These are phyloP conservation scores for Sarotherodon lohbergeri DNA, from an alignment of 2,113 vertebrate species.

Conservation along the genomic window DNA sequence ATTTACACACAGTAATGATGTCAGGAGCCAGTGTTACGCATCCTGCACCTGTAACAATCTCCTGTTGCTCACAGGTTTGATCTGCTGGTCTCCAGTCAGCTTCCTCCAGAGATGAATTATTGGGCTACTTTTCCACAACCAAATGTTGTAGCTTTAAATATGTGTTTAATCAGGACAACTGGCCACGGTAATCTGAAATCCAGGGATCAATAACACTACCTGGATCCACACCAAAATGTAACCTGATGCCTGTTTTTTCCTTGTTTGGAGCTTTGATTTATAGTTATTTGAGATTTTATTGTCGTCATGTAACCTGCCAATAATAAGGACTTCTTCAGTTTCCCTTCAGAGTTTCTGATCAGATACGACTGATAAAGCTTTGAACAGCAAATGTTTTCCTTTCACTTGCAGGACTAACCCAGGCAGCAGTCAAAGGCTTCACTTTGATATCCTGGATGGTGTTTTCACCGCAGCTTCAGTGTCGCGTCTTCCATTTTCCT, in stretches of 20 bases:
- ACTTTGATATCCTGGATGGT: neutral
- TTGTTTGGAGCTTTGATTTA: neutral
- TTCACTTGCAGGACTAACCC: neutral
- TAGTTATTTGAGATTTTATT: neutral
- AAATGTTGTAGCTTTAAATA: neutral
- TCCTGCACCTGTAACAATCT: neutral
- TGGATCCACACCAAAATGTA: neutral
- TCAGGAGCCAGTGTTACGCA: neutral
- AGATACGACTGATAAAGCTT: neutral
- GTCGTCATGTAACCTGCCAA: accelerated
- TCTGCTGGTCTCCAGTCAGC: neutral
- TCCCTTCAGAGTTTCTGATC: neutral
- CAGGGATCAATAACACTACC: neutral
- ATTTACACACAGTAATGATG: neutral
- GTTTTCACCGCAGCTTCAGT: neutral
- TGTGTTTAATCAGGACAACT: neutral
- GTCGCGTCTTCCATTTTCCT: neutral
- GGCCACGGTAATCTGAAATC: neutral
- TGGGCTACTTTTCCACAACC: neutral
- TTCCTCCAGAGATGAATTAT: neutral
- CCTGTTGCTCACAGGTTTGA: neutral
- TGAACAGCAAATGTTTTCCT: accelerated
- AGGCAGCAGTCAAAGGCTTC: neutral
- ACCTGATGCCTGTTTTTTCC: neutral
- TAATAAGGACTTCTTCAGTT: neutral